phyloP scores from a whole-genome alignment of 2,113 vertebrate genomes.

The Chinchilla lanigera region DNA sequence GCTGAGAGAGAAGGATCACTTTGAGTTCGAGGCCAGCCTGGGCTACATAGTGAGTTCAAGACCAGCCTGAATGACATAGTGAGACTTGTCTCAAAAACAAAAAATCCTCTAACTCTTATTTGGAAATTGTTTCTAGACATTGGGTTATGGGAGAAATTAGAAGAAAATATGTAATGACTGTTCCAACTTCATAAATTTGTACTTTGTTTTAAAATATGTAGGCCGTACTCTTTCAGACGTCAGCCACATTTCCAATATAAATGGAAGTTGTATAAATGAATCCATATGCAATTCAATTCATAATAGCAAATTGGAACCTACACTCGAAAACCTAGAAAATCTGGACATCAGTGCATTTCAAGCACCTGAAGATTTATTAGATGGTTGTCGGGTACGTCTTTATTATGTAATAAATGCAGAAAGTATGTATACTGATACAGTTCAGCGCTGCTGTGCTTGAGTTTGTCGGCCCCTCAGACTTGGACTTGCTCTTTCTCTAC shows the following conservation, averaged over 20 bases:
- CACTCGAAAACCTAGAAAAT: constrained; percentile 89
- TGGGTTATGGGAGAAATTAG: constrained; percentile 40
- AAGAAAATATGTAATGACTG: background rate
- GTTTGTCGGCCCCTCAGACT: background rate
- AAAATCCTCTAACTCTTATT: background rate
- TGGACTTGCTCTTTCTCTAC: background rate
- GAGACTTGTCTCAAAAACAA: background rate
- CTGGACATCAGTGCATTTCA: constrained; percentile 92
- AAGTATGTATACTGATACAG: background rate
- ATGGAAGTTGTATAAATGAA: constrained; percentile 90
- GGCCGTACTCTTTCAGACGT: constrained; percentile 91
- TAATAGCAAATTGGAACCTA: constrained; percentile 88
- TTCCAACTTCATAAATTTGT: constrained; percentile 19
- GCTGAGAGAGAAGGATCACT: background rate
- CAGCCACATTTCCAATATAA: constrained; percentile 96
- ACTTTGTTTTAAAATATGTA: constrained; percentile 72
- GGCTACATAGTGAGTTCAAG: background rate
- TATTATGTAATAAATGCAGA: background rate
- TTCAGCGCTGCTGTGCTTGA: background rate
- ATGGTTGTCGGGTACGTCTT: constrained; percentile 94
- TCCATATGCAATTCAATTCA: constrained; percentile 87
- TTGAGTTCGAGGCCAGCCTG: background rate
- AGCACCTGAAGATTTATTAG: constrained; percentile 93
- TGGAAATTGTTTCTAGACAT: constrained; percentile 4
- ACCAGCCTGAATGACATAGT: background rate